Percentiles rank a stretch among this genome's conserved stretches.
These are phyloP conservation scores for fruit fly (Drosophila melanogaster) DNA, from an alignment of 1,140 invertebrate species.

Conservation along the genomic window Release_6_plus_ISO1_MT NT_033777.3:6188001-6188500, in stretches of 20 bases:
- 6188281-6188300: too few species aligned
- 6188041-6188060: constrained; percentile 19
- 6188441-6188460: too few species aligned
- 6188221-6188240: background rate
- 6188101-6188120: background rate
- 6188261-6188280: too few species aligned
- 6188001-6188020: constrained; percentile 26
- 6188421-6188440: too few species aligned
- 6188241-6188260: background rate
- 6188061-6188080: constrained; percentile 45
- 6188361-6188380: too few species aligned
- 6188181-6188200: background rate
- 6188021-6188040: constrained; percentile 8
- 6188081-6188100: constrained; percentile 20
- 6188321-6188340: too few species aligned
- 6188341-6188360: too few species aligned
- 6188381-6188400: too few species aligned
- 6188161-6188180: background rate
- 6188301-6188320: too few species aligned
- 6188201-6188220: background rate
- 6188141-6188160: constrained; percentile 7
- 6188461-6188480: too few species aligned
- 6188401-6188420: too few species aligned
- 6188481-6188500: too few species aligned
- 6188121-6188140: constrained; percentile 9